Base-by-base conservation (phyloP, 2,797 vertebrate genomes). In the Stomatorhinus walkeri region DNA sequence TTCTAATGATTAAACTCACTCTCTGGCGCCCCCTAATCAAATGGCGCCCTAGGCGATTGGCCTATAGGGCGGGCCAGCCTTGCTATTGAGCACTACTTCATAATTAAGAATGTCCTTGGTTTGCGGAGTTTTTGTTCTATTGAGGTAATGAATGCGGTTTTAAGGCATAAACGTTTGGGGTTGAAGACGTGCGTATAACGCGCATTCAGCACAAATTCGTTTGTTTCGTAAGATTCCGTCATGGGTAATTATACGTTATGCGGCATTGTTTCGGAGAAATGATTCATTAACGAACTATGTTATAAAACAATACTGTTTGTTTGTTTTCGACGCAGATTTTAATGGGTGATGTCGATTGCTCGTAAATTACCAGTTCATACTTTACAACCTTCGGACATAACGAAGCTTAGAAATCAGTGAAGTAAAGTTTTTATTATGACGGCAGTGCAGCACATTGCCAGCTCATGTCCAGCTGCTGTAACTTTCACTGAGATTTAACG, bases 261-360 rank as follows among this genome's bases (percentile, higher is more conserved):
- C 2, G 40, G 19, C 40, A 81, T 81, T 81, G 68, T 72, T 81
- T 81, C 6, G 16, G 76, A 43, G 36, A 81, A 81, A 81, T 81
- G 76, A 81, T 81, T 81, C 76, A 81, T 81, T 81, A 81, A 81
- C 76, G 76, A 43, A 81, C 40, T n/a, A 81, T 46, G 76, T 46
- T 46, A 22, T 81, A 46, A n/a, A 72, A 36, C 68, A 72, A 32
- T 72, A 36, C 68, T 36, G 68, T 19, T 72, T 72, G 28, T 68
- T 68, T 68, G 68, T 46, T 81, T 81, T 46, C 16, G 19, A 46
- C 76, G 8, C 16, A 22, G 2, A 43, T n/a, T 81, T 81, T 46
- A 81, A 46, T 81, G 16, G 8, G 40, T 81, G 40, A 19, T 81
- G 36, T 81, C 19, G 76, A 81, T 19, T n/a, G 19, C 40, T 22